These are phyloP conservation scores for Idaea biselata DNA, from an alignment of 2,888 invertebrate genomes.

Conservation along the genomic window DNA sequence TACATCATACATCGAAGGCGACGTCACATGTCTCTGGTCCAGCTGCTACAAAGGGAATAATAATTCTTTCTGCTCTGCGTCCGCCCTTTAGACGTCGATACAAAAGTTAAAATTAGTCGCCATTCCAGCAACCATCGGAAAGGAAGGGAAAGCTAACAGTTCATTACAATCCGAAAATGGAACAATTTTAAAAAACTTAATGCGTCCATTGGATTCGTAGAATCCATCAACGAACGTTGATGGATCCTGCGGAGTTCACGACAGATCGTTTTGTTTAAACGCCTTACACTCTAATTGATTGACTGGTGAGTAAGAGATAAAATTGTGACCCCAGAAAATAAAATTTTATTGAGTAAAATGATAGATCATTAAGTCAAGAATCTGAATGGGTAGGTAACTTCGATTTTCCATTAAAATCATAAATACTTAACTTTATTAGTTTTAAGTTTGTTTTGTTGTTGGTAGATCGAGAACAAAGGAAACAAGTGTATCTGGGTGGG, in stretches of 20 bases:
- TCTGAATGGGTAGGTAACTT: not conserved
- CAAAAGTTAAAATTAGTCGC: too few species aligned
- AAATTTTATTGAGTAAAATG: constrained; percentile 21
- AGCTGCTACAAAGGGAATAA: too few species aligned
- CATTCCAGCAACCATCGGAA: not conserved
- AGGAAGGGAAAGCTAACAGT: not conserved
- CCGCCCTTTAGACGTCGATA: too few species aligned
- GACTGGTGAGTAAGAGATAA: constrained; percentile 19
- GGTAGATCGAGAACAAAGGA: too few species aligned
- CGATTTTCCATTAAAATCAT: not conserved
- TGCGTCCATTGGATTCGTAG: not conserved
- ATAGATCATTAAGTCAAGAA: constrained; percentile 13
- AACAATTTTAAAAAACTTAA: not conserved
- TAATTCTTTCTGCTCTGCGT: too few species aligned
- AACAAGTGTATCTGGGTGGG: too few species aligned
- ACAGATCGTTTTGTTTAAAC: not conserved
- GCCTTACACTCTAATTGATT: constrained; percentile 17
- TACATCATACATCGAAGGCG: too few species aligned
- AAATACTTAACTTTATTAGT: constrained; percentile 9
- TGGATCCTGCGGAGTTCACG: not conserved
- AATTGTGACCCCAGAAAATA: constrained; percentile 15
- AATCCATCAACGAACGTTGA: not conserved
- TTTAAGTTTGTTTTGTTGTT: not conserved
- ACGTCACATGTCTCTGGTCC: too few species aligned
- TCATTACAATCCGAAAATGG: not conserved